phyloP scores from a whole-genome alignment of 2,797 vertebrate genomes.

The Corythornis leucogaster region DNA sequence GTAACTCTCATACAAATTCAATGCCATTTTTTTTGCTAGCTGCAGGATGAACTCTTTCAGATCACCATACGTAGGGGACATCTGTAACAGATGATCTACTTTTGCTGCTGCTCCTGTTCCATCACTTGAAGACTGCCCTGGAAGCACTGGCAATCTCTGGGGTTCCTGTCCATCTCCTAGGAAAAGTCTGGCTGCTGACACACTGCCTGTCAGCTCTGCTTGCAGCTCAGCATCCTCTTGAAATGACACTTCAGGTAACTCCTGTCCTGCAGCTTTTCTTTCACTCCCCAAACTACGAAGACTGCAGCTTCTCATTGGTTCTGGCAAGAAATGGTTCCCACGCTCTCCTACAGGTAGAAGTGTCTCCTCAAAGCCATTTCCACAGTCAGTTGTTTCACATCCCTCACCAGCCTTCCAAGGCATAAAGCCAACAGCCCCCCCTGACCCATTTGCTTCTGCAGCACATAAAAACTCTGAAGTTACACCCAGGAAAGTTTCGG shows the following conservation, averaged over 20 bases:
- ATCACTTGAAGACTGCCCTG: conserved; percentile 7
- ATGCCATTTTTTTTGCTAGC: not conserved
- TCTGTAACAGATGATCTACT: not conserved
- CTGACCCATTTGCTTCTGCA: not conserved
- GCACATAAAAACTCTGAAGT: not conserved
- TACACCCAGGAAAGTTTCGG: not conserved
- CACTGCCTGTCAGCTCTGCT: not conserved
- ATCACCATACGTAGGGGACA: not conserved
- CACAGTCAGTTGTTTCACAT: not conserved
- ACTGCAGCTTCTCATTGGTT: not conserved
- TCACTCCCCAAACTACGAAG: not conserved
- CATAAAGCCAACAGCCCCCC: not conserved
- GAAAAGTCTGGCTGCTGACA: not conserved
- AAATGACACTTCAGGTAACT: not conserved
- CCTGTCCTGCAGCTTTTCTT: conserved; percentile 18
- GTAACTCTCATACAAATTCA: not conserved
- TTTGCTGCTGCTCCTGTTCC: not conserved
- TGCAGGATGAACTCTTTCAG: not conserved
- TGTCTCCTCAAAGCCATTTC: not conserved
- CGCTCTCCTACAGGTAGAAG: not conserved
- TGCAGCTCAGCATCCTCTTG: not conserved
- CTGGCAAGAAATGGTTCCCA: not conserved
- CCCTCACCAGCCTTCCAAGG: not conserved
- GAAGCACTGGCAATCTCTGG: not conserved
- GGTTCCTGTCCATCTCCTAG: not conserved